Evolutionary conservation across 2,113 vertebrate genomes (phyloP).

Genomic region (Cyanoderma ruficeps): DNA sequence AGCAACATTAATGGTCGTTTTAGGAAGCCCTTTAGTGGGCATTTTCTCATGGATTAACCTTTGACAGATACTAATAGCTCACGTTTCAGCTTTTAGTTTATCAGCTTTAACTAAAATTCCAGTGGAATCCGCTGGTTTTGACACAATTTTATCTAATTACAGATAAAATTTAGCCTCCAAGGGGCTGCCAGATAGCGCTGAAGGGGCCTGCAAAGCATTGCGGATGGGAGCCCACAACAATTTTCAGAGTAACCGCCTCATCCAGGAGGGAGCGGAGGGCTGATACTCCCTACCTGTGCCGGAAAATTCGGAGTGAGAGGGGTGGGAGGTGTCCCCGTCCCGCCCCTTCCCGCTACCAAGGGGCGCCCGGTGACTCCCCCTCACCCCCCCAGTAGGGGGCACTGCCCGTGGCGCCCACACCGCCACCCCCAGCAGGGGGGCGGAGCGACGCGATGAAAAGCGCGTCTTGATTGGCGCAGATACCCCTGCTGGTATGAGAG

Average conservation of each 20-base stretch:
- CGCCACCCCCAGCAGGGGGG: not conserved
- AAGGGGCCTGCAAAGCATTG: not conserved
- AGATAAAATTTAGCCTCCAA: not conserved
- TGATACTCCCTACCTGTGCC: fast-evolving
- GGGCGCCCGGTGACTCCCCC: not conserved
- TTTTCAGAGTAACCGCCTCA: fast-evolving
- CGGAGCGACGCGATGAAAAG: not conserved
- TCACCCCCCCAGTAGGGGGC: not conserved
- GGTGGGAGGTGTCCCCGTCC: fast-evolving
- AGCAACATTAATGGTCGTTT: not conserved
- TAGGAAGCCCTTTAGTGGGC: not conserved
- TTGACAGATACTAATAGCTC: fast-evolving
- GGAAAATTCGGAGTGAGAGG: not conserved
- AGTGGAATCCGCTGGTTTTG: not conserved
- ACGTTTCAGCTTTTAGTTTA: not conserved
- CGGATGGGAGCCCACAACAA: fast-evolving
- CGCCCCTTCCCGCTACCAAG: not conserved
- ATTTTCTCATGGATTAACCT: not conserved
- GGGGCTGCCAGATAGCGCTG: too few relatives aligned
- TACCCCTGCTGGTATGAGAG: not conserved
- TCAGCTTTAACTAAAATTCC: not conserved
- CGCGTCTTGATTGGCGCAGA: not conserved
- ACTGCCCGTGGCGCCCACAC: not conserved
- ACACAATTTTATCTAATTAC: fast-evolving
- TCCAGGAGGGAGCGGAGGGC: fast-evolving